Evolutionary conservation across 2,113 vertebrate species (phyloP).

Genomic region (Leucopsar rothschildi): DNA sequence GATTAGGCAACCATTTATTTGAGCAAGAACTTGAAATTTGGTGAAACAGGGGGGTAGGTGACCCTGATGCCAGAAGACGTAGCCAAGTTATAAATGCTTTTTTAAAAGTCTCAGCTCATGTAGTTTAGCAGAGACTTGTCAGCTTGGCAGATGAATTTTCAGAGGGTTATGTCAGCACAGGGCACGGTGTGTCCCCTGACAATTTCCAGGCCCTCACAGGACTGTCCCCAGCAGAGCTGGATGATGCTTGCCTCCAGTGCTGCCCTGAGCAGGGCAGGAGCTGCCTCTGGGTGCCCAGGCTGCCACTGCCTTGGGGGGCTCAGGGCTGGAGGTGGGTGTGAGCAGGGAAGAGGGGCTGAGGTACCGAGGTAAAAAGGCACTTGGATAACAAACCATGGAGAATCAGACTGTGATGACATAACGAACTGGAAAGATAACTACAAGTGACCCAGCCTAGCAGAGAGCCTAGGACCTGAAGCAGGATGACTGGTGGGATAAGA

Average conservation of each 20-base stretch:
- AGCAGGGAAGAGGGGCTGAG: not conserved
- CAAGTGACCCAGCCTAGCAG: not conserved
- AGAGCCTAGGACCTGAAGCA: not conserved
- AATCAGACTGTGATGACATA: not conserved
- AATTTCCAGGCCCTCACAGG: not conserved
- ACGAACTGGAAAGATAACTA: not conserved
- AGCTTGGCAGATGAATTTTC: not conserved
- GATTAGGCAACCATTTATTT: slow-evolving; percentile 45
- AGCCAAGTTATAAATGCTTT: slow-evolving; percentile 23
- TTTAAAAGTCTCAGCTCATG: not conserved
- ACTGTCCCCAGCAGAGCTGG: not conserved
- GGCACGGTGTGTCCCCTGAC: not conserved
- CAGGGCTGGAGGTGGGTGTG: not conserved
- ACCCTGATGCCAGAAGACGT: not conserved
- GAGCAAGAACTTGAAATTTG: slow-evolving; percentile 39
- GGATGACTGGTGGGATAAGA: not conserved
- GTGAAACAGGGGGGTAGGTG: not conserved
- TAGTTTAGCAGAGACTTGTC: not conserved
- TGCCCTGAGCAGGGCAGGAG: not conserved
- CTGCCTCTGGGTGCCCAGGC: not conserved
- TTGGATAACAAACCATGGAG: not conserved
- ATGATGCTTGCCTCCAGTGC: not conserved
- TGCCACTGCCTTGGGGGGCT: not conserved
- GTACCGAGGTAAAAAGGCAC: not conserved
- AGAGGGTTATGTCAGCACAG: not conserved